Conservation (phyloP, 2,797 vertebrate species). For the Picus viridis region DNA sequence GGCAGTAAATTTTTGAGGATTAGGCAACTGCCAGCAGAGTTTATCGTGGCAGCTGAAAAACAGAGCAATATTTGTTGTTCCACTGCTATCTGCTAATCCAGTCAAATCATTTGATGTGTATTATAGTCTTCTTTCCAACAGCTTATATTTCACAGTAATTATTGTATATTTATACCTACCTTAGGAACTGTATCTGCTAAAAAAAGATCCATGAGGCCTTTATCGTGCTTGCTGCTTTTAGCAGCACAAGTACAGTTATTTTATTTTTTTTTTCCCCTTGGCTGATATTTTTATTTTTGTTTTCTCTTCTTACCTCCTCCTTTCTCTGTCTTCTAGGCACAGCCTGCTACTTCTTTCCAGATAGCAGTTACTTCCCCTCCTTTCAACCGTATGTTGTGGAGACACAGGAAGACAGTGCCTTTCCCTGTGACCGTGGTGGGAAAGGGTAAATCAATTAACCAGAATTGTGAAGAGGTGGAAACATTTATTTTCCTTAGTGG, state of each 20-base stretch:
- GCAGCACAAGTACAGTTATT: neutral
- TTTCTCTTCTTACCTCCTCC: neutral
- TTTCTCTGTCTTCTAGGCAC: neutral
- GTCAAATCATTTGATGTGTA: neutral
- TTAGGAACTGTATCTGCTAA: constrained; percentile 33
- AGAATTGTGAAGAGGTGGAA: neutral
- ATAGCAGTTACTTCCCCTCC: neutral
- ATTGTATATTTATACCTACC: constrained; percentile 24
- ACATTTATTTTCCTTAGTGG: neutral
- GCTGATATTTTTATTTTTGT: neutral
- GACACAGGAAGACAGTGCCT: neutral
- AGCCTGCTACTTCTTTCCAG: neutral
- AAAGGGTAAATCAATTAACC: neutral
- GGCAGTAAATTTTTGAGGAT: neutral
- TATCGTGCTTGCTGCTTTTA: neutral
- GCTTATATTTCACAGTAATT: constrained; percentile 14
- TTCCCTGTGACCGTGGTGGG: neutral
- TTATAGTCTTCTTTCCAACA: neutral
- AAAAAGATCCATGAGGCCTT: neutral
- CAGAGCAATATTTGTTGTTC: neutral
- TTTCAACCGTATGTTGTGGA: neutral
- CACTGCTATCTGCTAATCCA: neutral
- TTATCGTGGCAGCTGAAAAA: neutral
- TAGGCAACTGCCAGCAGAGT: neutral
- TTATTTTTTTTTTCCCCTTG: neutral